A percentile compares a stretch with the other conserved stretches of the same genome.
Evolutionary conservation across 2,113 vertebrate species (phyloP).

Genomic region (Zeus faber): DNA sequence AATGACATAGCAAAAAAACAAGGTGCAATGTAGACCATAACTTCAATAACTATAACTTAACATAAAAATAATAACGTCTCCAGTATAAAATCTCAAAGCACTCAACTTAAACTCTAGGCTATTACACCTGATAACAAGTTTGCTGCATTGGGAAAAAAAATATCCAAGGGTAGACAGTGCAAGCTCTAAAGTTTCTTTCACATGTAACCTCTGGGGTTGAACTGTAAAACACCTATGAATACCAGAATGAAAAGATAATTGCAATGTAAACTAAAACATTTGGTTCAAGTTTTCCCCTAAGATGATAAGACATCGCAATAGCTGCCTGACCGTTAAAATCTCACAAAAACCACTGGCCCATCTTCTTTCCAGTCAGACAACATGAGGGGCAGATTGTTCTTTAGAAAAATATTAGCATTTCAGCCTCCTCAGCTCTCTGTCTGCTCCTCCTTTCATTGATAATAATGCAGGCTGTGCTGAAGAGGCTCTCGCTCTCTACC

Average conservation of each 20-base stretch:
- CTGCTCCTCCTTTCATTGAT: slow-evolving; percentile 23
- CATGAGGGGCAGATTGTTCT: not conserved
- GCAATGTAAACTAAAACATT: not conserved
- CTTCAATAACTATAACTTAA: too few species aligned
- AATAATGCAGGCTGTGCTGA: slow-evolving; percentile 20
- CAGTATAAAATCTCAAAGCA: too few species aligned
- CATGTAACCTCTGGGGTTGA: too few species aligned
- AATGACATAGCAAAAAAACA: too few species aligned
- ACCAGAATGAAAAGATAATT: not conserved
- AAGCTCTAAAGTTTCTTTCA: not conserved
- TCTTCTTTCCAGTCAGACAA: too few species aligned
- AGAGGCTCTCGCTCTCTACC: slow-evolving; percentile 25
- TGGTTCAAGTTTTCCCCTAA: not conserved
- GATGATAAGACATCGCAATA: slow-evolving; percentile 8
- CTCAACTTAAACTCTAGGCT: too few species aligned
- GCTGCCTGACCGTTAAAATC: not conserved
- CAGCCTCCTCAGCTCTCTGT: slow-evolving; percentile 10
- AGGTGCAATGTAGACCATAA: too few species aligned
- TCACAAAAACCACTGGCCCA: not conserved
- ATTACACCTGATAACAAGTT: not conserved
- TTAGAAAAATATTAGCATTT: slow-evolving; percentile 13
- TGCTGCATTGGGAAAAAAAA: not conserved
- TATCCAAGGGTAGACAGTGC: not conserved
- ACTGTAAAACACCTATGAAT: slow-evolving; percentile 1
- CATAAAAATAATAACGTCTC: too few species aligned